Conservation (phyloP, 2,113 vertebrate species). For the Vicugna pacos region DNA sequence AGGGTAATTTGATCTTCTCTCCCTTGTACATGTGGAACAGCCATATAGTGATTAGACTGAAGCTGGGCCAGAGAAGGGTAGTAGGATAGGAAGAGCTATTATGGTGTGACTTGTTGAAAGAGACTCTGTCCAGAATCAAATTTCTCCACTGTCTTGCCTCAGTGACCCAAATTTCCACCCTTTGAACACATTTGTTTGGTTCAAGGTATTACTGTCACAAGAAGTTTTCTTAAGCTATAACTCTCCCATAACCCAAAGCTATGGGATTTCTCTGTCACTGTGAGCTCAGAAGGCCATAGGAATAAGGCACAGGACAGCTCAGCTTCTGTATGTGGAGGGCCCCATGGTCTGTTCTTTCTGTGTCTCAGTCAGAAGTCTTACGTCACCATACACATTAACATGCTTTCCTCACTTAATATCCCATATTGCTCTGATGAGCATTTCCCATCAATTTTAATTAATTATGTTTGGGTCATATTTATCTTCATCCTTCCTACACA, state of each 20-base stretch:
- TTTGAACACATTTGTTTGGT: slow-evolving; percentile 28
- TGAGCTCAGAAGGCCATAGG: background rate
- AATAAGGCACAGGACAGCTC: background rate
- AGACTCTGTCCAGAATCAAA: background rate
- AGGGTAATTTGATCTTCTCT: slow-evolving; percentile 23
- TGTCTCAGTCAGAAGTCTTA: background rate
- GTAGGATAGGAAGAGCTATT: background rate
- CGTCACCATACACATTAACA: background rate
- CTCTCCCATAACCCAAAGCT: background rate
- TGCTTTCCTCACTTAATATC: slow-evolving; percentile 20
- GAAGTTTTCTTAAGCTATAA: background rate
- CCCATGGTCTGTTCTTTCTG: background rate
- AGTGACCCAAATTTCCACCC: background rate
- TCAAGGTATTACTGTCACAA: background rate
- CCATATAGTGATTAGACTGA: background rate
- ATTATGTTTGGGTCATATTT: background rate
- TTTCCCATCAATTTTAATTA: background rate
- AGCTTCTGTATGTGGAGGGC: background rate
- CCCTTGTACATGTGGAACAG: background rate
- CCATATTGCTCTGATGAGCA: background rate
- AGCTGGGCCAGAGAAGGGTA: background rate
- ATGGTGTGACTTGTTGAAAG: background rate
- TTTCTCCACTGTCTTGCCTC: background rate
- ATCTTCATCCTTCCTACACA: background rate
- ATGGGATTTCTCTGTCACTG: background rate